These are phyloP conservation scores for Okamejei kenojei DNA, from an alignment of 2,797 vertebrate species.

Conservation along the genomic window DNA sequence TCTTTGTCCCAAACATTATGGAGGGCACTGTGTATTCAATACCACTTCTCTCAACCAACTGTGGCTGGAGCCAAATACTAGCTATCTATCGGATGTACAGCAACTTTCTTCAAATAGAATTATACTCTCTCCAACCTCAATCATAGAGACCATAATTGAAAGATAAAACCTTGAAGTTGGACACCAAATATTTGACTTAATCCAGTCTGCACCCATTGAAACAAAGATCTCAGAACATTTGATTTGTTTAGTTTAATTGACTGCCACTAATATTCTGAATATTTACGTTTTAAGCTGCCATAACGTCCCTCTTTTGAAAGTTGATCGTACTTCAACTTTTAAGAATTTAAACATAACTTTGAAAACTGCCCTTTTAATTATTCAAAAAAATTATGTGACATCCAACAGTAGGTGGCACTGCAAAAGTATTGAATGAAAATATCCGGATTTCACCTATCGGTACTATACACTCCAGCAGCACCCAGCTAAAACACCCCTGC, in stretches of 20 bases:
- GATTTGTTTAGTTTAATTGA: neutral
- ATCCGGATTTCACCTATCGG: no score
- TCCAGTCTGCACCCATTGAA: neutral
- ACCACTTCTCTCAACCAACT: neutral
- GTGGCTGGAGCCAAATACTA: neutral
- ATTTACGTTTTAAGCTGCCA: neutral
- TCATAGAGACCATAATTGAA: neutral
- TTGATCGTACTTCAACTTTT: neutral
- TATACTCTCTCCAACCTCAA: neutral
- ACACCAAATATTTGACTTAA: neutral
- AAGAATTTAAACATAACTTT: neutral
- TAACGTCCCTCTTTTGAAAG: neutral
- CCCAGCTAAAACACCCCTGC: neutral
- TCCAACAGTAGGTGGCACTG: neutral
- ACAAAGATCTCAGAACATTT: neutral
- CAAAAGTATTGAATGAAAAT: neutral
- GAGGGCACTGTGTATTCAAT: neutral
- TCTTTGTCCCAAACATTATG: no score
- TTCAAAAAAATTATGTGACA: neutral
- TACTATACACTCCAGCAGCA: neutral
- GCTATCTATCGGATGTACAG: neutral
- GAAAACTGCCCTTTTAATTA: neutral
- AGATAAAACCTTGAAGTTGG: neutral
- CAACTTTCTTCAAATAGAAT: neutral
- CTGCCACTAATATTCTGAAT: neutral